Base-by-base conservation (phyloP, 2,113 vertebrate species). In the Tenebrosternarchus preto region DNA sequence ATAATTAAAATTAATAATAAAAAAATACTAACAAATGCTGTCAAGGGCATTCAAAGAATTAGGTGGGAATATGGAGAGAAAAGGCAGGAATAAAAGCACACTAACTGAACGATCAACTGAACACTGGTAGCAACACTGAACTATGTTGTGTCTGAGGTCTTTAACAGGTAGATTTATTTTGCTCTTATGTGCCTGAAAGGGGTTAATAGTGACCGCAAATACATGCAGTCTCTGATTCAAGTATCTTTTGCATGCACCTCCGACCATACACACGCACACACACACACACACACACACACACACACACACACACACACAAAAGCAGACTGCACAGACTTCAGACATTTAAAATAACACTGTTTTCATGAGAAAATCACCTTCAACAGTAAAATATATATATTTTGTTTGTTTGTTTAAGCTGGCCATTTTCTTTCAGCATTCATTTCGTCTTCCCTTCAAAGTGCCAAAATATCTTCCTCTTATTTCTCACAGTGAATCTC, bases 271-370 rank as follows among this genome's bases (percentile, higher is more conserved):
- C 68, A 70, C n/a, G 27, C 68, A 67, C 33, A 76, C 39, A 61
- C 1, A 55, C 57, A 39, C 70, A 73, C 60, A 24, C 46, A 50
- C 56, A 56, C 33, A 78, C 71, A 76, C 15, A 64, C 11, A 46
- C 27, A 66, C 22, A 59, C n/a, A n/a, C n/a, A n/a, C n/a, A n/a
- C n/a, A n/a, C n/a, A n/a, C n/a, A n/a, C n/a, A n/a, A n/a, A n/a
- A n/a, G 73, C 15, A 46, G 72, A 73, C 69, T 25, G 2, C 15
- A 55, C 19, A 76, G 66, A 77, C 56, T 55, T 61, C 24, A 77
- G 68, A 77, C 69, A 74, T 25, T 31, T 76, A 22, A 72, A 79
- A 80, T 82, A 86, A 84, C 79, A 85, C 84, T 85, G 78, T 80
- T 80, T 85, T 50, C 36, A 70, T 73, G 24, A 76, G 16, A 46